Percentiles rank a stretch among this genome's conserved stretches.
These are phyloP conservation scores for Coregonus suidteri DNA, from an alignment of 2,797 vertebrate species.

Conservation along the genomic window DNA sequence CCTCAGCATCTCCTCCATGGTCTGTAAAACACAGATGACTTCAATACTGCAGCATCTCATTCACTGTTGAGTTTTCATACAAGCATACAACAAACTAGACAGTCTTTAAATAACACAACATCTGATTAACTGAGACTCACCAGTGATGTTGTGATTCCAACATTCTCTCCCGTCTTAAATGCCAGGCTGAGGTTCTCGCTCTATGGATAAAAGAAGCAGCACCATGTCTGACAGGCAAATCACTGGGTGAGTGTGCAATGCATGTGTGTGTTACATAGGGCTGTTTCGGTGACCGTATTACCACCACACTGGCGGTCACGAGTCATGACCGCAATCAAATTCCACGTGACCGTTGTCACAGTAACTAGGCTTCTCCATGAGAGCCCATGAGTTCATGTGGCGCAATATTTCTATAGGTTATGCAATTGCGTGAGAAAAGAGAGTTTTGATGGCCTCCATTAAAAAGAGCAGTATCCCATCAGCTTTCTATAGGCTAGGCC, in stretches of 20 bases:
- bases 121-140: slow-evolving; percentile 46
- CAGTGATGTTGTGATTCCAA: slow-evolving; percentile 75
- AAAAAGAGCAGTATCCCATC: no score
- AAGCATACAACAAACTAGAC: neutral
- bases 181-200: slow-evolving; percentile 80
- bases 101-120: neutral
- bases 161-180: slow-evolving; percentile 77
- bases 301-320: no score
- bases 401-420: no score
- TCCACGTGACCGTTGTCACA: no score
- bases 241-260: neutral
- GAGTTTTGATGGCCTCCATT: no score
- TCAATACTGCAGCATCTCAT: neutral
- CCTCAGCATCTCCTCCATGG: slow-evolving; percentile 78
- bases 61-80: neutral
- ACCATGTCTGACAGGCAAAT: slow-evolving; percentile 11
- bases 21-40: slow-evolving; percentile 56
- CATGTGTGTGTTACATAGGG: neutral
- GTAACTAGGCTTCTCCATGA: no score
- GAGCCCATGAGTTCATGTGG: no score
- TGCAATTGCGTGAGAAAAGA: no score
- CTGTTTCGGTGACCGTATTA: no score
- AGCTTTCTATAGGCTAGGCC: no score
- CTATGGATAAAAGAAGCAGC: slow-evolving; percentile 51
- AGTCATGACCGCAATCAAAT: no score